Evolutionary conservation across 2,888 invertebrate genomes (phyloP).

Genomic region (Mermis nigrescens): DNA sequence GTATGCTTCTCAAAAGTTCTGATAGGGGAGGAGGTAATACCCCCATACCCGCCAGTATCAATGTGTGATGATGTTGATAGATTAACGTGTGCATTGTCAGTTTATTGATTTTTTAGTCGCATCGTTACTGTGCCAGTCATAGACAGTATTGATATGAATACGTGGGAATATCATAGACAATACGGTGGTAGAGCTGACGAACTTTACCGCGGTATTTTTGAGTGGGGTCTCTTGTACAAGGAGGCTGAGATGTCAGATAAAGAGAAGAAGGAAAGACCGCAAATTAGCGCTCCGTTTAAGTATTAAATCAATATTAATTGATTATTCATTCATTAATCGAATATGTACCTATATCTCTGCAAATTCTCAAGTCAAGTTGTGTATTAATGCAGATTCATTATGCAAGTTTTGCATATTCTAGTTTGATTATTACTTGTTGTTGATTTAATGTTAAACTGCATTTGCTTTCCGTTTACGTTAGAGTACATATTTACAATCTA

Average conservation of each 20-base stretch:
- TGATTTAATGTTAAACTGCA: too few relatives aligned
- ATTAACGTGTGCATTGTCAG: too few relatives aligned
- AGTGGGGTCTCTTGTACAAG: slow-evolving; percentile 98
- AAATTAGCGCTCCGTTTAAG: slow-evolving; percentile 82
- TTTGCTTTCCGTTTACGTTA: too few relatives aligned
- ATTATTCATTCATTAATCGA: not conserved
- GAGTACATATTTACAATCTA: too few relatives aligned
- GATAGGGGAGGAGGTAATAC: too few relatives aligned
- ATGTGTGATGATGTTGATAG: too few relatives aligned
- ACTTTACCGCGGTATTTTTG: slow-evolving; percentile 85
- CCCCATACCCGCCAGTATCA: too few relatives aligned
- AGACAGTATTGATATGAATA: slow-evolving; percentile 85
- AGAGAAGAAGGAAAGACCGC: slow-evolving; percentile 52
- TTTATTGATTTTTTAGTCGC: slow-evolving; percentile 45
- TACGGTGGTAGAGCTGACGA: slow-evolving; percentile 44
- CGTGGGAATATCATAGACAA: slow-evolving; percentile 78
- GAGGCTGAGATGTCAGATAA: slow-evolving; percentile 77
- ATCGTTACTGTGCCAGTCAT: slow-evolving; percentile 93
- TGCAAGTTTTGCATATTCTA: too few relatives aligned
- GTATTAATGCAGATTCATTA: too few relatives aligned
- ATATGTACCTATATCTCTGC: not conserved
- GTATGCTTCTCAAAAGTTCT: too few relatives aligned
- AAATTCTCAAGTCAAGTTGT: too few relatives aligned
- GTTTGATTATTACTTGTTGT: too few relatives aligned
- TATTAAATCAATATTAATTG: slow-evolving; percentile 21